Evolutionary conservation across 2,113 vertebrate species (phyloP).

Genomic region (Chunga burmeisteri): DNA sequence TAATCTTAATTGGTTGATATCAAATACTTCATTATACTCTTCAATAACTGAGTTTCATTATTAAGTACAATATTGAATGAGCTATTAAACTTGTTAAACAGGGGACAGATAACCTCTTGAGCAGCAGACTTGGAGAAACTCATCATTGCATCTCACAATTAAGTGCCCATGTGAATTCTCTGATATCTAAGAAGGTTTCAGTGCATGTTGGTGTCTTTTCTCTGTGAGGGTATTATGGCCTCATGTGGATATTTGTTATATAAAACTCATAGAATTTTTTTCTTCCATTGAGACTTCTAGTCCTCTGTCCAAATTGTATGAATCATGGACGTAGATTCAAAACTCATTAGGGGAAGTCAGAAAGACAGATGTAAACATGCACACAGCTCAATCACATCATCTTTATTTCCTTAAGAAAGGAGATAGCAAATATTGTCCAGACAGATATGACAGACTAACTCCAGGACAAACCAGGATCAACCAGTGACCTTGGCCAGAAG

Average conservation of each 20-base stretch:
- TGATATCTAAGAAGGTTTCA: neutral
- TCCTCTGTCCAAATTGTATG: neutral
- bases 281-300: neutral
- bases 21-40: neutral
- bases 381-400: neutral
- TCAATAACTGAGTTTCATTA: conserved; percentile 29
- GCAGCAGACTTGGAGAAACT: neutral
- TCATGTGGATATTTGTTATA: neutral
- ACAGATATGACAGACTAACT: neutral
- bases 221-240: neutral
- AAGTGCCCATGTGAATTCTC: neutral
- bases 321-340: neutral
- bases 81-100: conserved; percentile 15
- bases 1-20: neutral
- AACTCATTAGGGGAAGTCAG: neutral
- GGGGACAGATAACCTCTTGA: neutral
- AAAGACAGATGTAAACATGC: neutral
- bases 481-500: neutral
- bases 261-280: neutral
- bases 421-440: neutral
- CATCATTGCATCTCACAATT: neutral
- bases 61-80: neutral
- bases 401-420: neutral
- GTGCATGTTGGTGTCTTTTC: neutral
- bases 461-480: neutral